Evolutionary conservation across 2,797 vertebrate genomes (phyloP), one percentile per base, ranked within the genome.

Genomic region (Pangasius macronema): DNA sequence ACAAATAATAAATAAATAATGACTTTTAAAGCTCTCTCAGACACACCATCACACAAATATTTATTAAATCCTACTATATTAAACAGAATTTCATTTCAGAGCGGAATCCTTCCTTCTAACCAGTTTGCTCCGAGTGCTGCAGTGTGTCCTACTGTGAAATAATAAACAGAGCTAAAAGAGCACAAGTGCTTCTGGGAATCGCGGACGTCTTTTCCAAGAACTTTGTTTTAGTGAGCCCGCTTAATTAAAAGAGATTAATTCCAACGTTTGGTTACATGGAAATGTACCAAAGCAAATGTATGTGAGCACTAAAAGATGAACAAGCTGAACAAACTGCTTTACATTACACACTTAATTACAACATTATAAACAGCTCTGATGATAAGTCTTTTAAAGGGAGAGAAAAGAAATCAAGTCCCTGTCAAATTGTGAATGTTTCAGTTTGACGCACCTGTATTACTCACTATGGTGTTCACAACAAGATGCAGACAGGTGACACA

Each of bases 131-230:
- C 36, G 83, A 73, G 53, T 49, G 39, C 84, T 18, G 76, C 27
- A 16, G 85, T 51, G 63, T 49, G 11, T 36, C 36, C 49, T 22
- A 73, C 33, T 86, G 75, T 27, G 42, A 67, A 63, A 65, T 80
- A 80, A 70, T 80, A 53, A 80, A 55, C 49, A 27, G 11, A 81
- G 49, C 46, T 79, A 36, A 80, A 86, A 86, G 51, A 30, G 36
- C 63, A 86, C 85, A 80, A 59, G 61, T 68, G 76, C 39, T 30
- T 42, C 49, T 68, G 33, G 33, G 49, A 86, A 80, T 24, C 73
- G 51, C 27, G 30, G 63, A 20, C 3, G 3, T 59, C 36, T 81
- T 61, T 81, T 81, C 33, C 33, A 61, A 22, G 55, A 81, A 42
- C 22, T 33, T 36, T 55, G 49, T 59, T 81, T 42, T 42, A 39